Evolutionary conservation across 2,113 vertebrate species (phyloP).

Genomic region (Alouatta palliata): DNA sequence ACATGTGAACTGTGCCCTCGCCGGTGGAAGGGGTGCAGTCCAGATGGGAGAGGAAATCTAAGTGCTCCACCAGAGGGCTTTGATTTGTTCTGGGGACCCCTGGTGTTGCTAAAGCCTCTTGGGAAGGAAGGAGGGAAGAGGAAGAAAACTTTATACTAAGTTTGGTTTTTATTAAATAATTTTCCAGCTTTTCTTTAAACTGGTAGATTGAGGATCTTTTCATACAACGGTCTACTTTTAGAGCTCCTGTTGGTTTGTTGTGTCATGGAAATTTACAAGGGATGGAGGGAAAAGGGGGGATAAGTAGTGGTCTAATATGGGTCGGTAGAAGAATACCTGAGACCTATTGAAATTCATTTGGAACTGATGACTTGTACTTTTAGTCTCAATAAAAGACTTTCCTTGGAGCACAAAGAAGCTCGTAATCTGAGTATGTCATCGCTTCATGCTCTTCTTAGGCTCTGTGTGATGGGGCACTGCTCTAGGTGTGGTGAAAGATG

Average conservation of each 20-base stretch:
- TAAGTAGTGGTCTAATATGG: background rate
- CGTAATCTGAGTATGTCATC: background rate
- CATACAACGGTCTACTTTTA: background rate
- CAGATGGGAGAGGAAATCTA: background rate
- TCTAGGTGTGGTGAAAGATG: background rate
- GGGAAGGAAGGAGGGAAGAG: background rate
- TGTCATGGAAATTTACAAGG: background rate
- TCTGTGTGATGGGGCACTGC: background rate
- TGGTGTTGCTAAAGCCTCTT: background rate
- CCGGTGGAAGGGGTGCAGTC: background rate
- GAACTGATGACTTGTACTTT: background rate
- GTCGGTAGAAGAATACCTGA: background rate
- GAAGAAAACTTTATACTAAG: background rate
- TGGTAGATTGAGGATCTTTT: background rate
- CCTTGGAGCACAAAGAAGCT: background rate
- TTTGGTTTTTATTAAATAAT: background rate
- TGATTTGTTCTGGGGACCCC: background rate
- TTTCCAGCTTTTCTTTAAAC: background rate
- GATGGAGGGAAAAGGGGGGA: background rate
- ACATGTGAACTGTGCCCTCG: accelerated
- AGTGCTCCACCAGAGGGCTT: background rate
- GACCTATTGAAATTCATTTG: background rate
- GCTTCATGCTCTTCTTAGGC: background rate
- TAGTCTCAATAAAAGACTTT: background rate
- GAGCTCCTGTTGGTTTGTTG: background rate